Base-by-base conservation (phyloP, 1,140 invertebrate species). In the Eriocheir sinensis region DNA sequence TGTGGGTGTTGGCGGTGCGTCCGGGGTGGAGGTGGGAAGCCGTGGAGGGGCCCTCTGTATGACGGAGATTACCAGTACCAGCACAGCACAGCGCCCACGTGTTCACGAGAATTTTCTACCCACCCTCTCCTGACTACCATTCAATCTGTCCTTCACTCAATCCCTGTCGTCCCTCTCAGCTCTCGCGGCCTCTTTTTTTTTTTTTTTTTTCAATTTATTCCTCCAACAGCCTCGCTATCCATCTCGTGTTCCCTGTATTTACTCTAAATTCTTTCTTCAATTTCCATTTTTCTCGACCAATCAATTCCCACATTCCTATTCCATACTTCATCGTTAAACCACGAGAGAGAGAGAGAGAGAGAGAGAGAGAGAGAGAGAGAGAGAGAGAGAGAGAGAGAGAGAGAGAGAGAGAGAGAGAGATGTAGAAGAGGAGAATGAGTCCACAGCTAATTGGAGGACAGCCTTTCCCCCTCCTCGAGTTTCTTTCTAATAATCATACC, bases 301-400 rank as follows among this genome's bases (percentile, higher is more conserved):
- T 72, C 60, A 72, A 4, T 72, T 72, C 60, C 27, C 60, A n/a
- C n/a, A 1, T 12, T 72, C 60, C 60, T n/a, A 21, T 6, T 72
- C 60, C 21, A 72, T n/a, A 6, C 27, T 72, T n/a, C 60, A 72
- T 72, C 60, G 21, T 72, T 72, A n/a, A 4, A 21, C 21, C 60
- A 21, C 27, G 60, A 72, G 60, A 72, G 60, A 72, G 60, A 72
- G 60, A 72, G 60, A 72, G 60, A 72, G 60, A 72, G 60, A 72
- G 60, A 72, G 60, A 72, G 60, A 72, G 60, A 72, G 53, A 89
- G 85, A 86, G n/a, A 86, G 85, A 86, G 27, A 86, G 34, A 86
- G 27, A 83, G 27, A 36, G 85, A 32, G 86, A 89, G 40, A 44
- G 88, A 89, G 88, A 89, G 36, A 41, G 27, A 41, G 40, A 27